A percentile compares a stretch with the other conserved stretches of the same genome.
Conservation (phyloP, 2,888 invertebrate genomes). For the Thymelicus sylvestris region DNA sequence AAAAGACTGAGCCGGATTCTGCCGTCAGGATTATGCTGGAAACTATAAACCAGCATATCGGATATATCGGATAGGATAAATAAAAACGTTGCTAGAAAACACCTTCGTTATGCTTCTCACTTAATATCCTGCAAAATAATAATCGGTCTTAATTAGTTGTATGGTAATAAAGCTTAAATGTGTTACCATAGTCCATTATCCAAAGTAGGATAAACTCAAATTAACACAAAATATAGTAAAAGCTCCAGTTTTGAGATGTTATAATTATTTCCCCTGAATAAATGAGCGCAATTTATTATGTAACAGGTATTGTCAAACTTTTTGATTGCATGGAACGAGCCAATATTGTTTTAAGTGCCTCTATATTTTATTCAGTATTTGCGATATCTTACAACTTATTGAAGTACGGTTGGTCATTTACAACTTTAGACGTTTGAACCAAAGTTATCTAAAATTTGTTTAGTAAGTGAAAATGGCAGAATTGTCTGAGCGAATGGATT, state of each 20-base stretch:
- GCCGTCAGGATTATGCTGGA: too few relatives aligned
- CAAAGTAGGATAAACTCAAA: too few relatives aligned
- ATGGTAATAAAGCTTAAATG: too few relatives aligned
- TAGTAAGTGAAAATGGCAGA: not conserved
- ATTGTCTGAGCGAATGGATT: not conserved
- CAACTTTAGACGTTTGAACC: not conserved
- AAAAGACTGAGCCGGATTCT: too few relatives aligned
- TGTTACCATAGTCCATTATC: too few relatives aligned
- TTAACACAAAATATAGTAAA: not conserved
- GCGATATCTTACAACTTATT: not conserved
- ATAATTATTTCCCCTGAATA: not conserved
- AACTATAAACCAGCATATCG: too few relatives aligned
- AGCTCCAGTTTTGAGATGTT: not conserved
- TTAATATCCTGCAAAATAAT: too few relatives aligned
- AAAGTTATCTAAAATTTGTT: not conserved
- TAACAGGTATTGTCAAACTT: constrained; percentile 4
- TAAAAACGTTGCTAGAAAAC: too few relatives aligned
- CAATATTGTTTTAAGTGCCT: constrained; percentile 4
- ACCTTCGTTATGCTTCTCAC: too few relatives aligned
- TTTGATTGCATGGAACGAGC: not conserved
- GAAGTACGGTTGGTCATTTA: not conserved
- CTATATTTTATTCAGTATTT: constrained; percentile 3
- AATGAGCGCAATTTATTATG: not conserved
- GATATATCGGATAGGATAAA: too few relatives aligned
- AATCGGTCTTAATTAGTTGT: too few relatives aligned